phyloP scores from a whole-genome alignment of 2,113 vertebrate species.

The Poeciliopsis prolifica region DNA sequence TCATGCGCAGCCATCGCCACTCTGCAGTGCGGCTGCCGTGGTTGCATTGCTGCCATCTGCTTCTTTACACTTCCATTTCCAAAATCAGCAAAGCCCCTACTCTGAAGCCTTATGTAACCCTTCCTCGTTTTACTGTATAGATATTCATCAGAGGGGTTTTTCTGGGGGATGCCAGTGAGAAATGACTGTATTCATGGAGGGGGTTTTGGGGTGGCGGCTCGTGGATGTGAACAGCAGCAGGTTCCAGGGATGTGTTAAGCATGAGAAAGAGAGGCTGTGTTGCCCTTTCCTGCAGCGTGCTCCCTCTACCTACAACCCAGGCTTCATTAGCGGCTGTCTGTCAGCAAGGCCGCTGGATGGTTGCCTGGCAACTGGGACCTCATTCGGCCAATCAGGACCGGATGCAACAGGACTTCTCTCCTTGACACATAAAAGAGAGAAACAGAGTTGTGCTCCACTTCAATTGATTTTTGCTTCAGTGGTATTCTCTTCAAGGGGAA shows the following conservation, averaged over 20 bases:
- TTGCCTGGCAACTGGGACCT: slow-evolving; percentile 82
- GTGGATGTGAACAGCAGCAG: not conserved
- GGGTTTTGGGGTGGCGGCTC: slow-evolving; percentile 1
- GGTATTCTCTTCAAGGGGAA: slow-evolving; percentile 46
- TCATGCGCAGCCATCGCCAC: slow-evolving; percentile 60
- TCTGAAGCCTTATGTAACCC: slow-evolving; percentile 9
- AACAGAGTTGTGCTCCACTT: slow-evolving; percentile 52
- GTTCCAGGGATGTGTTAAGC: slow-evolving; percentile 51
- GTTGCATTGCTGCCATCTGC: slow-evolving; percentile 61
- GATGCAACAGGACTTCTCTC: slow-evolving; percentile 76
- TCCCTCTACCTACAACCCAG: slow-evolving; percentile 31
- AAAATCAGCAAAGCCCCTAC: slow-evolving; percentile 15
- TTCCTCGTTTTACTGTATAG: slow-evolving; percentile 22
- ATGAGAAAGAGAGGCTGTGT: slow-evolving; percentile 43
- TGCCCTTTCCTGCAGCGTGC: slow-evolving; percentile 34
- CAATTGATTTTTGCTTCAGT: slow-evolving; percentile 52
- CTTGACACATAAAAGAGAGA: slow-evolving; percentile 64
- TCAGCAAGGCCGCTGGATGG: slow-evolving; percentile 71
- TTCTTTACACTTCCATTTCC: slow-evolving; percentile 51
- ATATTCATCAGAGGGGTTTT: slow-evolving; percentile 50
- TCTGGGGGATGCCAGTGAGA: not conserved
- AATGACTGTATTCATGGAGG: slow-evolving; percentile 10
- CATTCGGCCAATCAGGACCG: slow-evolving; percentile 67
- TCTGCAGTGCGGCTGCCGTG: slow-evolving; percentile 17
- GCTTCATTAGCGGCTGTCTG: slow-evolving; percentile 77